These are phyloP conservation scores for Discoglossus pictus DNA, from an alignment of 2,797 vertebrate species.

Conservation along the genomic window DNA sequence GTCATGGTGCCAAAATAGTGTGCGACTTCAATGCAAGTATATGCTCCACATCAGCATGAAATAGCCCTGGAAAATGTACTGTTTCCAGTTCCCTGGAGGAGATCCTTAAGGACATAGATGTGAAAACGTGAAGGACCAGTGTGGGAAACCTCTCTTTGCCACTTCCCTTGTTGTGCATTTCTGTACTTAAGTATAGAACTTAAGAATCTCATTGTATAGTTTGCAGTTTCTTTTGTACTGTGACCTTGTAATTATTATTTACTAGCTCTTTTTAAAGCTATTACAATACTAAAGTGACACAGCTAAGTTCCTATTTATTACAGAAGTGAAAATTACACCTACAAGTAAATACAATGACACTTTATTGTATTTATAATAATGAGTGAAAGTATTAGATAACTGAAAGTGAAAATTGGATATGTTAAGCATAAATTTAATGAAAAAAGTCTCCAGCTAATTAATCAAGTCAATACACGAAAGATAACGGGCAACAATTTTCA, in stretches of 20 bases:
- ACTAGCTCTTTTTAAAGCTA: too few relatives aligned
- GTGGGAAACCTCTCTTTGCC: conserved; percentile 32
- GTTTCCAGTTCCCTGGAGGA: conserved; percentile 23
- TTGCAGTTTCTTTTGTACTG: conserved; percentile 14
- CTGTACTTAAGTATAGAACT: neutral
- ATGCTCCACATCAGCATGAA: conserved; percentile 30
- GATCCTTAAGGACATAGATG: conserved; percentile 18
- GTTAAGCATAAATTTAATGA: too few relatives aligned
- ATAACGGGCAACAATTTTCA: too few relatives aligned
- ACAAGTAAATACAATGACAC: too few relatives aligned
- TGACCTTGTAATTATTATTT: conserved; percentile 21
- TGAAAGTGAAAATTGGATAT: too few relatives aligned
- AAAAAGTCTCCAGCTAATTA: too few relatives aligned
- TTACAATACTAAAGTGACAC: too few relatives aligned
- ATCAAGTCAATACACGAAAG: too few relatives aligned
- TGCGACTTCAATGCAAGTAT: conserved; percentile 25
- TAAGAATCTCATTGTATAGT: conserved; percentile 17
- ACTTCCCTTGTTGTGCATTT: conserved; percentile 27
- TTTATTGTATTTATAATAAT: too few relatives aligned
- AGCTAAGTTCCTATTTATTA: too few relatives aligned
- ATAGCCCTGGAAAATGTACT: conserved; percentile 24
- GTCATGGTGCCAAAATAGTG: conserved; percentile 33
- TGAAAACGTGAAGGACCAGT: conserved; percentile 22
- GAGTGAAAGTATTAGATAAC: too few relatives aligned
- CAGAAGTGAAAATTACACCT: too few relatives aligned